These are phyloP conservation scores for Rynchops niger DNA, from an alignment of 2,113 vertebrate species.

Conservation along the genomic window DNA sequence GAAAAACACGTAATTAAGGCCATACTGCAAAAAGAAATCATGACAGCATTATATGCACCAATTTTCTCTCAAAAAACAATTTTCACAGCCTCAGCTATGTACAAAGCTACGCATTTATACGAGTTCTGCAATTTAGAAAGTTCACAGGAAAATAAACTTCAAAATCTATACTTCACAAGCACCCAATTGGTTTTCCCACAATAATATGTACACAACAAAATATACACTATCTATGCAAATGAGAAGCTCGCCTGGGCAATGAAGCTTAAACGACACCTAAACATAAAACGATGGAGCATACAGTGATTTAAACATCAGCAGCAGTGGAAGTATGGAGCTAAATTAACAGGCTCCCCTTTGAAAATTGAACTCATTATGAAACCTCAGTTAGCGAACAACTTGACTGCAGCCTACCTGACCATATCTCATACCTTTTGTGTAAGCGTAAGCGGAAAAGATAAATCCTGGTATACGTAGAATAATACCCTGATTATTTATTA, in stretches of 20 bases:
- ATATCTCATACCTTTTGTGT: constrained; percentile 14
- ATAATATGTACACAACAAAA: not conserved
- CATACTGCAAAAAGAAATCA: not conserved
- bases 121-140: not conserved
- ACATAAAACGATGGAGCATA: not conserved
- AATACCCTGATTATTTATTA: constrained; percentile 44
- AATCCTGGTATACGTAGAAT: constrained; percentile 5
- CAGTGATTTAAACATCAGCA: not conserved
- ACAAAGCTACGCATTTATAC: rapidly evolving
- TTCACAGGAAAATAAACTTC: not conserved
- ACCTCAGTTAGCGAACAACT: not conserved
- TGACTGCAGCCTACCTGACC: constrained; percentile 6
- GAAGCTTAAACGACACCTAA: constrained; percentile 22
- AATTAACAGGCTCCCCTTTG: constrained; percentile 6
- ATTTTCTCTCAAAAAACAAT: not conserved
- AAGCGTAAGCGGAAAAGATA: not conserved
- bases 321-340: not conserved
- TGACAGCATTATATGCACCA: not conserved
- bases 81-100: not conserved
- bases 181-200: not conserved
- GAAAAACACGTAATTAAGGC: not conserved
- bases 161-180: not conserved
- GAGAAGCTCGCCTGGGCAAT: not conserved
- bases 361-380: constrained; percentile 34
- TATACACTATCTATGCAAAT: not conserved